phyloP scores from a whole-genome alignment of 2,797 vertebrate genomes.

The Hemibagrus guttatus region DNA sequence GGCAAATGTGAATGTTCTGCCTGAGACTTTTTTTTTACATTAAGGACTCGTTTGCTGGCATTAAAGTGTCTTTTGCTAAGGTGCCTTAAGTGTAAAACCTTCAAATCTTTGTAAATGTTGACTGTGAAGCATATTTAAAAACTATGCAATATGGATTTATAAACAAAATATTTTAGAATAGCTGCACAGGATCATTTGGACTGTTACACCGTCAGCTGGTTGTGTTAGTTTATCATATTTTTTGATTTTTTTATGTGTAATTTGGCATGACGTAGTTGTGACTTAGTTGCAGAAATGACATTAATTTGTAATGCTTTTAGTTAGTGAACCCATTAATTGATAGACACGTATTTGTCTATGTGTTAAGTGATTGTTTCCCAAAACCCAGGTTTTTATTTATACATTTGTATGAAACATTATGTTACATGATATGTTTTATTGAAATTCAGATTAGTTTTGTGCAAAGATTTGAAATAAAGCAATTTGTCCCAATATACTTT shows the following conservation, averaged over 20 bases:
- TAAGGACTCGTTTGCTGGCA: slow-evolving; percentile 17
- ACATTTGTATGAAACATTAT: slow-evolving; percentile 39
- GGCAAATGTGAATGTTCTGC: slow-evolving; percentile 20
- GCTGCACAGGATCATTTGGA: slow-evolving; percentile 11
- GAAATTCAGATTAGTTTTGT: slow-evolving; percentile 23
- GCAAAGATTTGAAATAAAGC: slow-evolving; percentile 22
- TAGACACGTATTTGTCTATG: slow-evolving; percentile 6
- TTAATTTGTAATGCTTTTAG: slow-evolving; percentile 18
- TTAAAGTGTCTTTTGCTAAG: slow-evolving; percentile 32
- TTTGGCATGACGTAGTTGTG: slow-evolving; percentile 12
- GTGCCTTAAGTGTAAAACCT: slow-evolving; percentile 27
- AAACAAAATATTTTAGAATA: slow-evolving; percentile 24
- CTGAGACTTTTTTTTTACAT: slow-evolving; percentile 36
- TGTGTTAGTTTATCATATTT: slow-evolving; percentile 18
- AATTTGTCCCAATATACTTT: slow-evolving; percentile 4
- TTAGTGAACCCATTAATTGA: slow-evolving; percentile 3
- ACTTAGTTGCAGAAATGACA: slow-evolving; percentile 17
- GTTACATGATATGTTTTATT: slow-evolving; percentile 21
- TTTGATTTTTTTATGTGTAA: slow-evolving; percentile 15
- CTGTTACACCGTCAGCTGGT: slow-evolving; percentile 19
- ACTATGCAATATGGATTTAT: slow-evolving; percentile 40
- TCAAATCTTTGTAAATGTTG: slow-evolving; percentile 30
- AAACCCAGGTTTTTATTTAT: slow-evolving; percentile 30
- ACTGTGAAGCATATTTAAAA: slow-evolving; percentile 40
- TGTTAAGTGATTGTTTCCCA: slow-evolving; percentile 10